Percentiles rank a stretch among this genome's conserved stretches.
Evolutionary conservation across 2,113 vertebrate species (phyloP).

Genomic region (Cheirogaleus medius): DNA sequence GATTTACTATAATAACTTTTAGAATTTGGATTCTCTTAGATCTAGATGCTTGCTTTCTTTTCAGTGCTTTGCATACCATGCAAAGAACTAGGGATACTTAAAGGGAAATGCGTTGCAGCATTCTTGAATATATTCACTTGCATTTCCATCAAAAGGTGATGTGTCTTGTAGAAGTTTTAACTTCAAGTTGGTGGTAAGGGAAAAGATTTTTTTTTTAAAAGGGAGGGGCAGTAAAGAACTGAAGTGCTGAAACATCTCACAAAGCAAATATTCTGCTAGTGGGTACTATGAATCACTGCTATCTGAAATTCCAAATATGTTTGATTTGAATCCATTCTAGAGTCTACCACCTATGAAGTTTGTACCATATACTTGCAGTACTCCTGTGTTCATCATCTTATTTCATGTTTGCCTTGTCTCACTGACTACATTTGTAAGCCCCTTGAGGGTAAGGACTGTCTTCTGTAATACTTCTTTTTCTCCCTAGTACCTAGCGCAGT

Average conservation of each 20-base stretch:
- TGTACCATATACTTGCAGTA: not conserved
- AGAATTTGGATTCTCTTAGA: slow-evolving; percentile 43
- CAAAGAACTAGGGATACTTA: slow-evolving; percentile 37
- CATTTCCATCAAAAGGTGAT: slow-evolving; percentile 8
- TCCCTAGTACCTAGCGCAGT: not conserved
- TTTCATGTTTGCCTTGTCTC: not conserved
- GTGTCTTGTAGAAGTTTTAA: slow-evolving; percentile 57
- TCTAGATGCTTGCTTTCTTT: not conserved
- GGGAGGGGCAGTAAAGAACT: not conserved
- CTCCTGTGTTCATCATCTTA: not conserved
- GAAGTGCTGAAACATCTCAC: not conserved
- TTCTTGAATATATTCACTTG: slow-evolving; percentile 23
- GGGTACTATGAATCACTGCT: not conserved
- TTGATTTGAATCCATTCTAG: slow-evolving; percentile 28
- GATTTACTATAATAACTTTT: slow-evolving; percentile 26
- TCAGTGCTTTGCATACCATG: not conserved
- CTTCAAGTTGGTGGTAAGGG: slow-evolving; percentile 25
- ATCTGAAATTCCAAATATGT: slow-evolving; percentile 30
- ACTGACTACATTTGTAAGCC: slow-evolving; percentile 26
- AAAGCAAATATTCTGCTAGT: not conserved
- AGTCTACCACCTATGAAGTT: not conserved
- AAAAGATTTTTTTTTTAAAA: slow-evolving; percentile 16
- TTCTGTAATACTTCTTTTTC: not conserved
- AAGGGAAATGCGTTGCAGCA: not conserved
- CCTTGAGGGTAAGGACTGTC: slow-evolving; percentile 12